Evolutionary conservation across 2,797 vertebrate species (phyloP).

Genomic region (Halcyon smyrnensis): DNA sequence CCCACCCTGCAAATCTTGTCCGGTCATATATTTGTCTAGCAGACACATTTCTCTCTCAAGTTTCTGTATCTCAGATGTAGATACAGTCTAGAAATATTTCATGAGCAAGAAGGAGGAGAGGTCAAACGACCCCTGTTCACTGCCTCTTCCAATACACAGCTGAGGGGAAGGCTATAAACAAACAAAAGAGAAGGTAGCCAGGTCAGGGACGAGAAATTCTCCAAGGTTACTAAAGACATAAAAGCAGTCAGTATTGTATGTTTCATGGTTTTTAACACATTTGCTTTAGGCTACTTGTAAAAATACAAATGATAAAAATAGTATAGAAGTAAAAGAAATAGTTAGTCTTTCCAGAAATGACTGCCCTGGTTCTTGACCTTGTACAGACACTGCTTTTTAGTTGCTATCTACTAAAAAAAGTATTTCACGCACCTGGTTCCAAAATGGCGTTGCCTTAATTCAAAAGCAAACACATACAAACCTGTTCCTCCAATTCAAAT

Average conservation of each 20-base stretch:
- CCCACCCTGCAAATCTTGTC: background rate
- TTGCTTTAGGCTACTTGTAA: background rate
- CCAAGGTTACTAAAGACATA: background rate
- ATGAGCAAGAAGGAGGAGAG: background rate
- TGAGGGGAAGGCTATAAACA: background rate
- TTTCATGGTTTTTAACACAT: background rate
- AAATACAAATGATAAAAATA: background rate
- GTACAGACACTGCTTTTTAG: background rate
- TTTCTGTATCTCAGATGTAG: background rate
- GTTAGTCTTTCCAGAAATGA: background rate
- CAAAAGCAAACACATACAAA: background rate
- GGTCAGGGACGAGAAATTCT: background rate
- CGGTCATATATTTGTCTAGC: background rate
- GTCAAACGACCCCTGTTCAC: accelerated
- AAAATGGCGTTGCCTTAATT: background rate
- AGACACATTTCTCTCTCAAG: background rate
- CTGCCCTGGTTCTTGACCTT: background rate
- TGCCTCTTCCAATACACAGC: background rate
- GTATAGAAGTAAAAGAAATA: background rate
- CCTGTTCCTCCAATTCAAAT: background rate
- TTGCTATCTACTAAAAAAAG: background rate
- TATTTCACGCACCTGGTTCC: background rate
- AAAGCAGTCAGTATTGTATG: background rate
- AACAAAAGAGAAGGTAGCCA: background rate
- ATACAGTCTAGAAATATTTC: background rate